These are phyloP conservation scores for Falco punctatus DNA, from an alignment of 2,113 vertebrate species.

Conservation along the genomic window DNA sequence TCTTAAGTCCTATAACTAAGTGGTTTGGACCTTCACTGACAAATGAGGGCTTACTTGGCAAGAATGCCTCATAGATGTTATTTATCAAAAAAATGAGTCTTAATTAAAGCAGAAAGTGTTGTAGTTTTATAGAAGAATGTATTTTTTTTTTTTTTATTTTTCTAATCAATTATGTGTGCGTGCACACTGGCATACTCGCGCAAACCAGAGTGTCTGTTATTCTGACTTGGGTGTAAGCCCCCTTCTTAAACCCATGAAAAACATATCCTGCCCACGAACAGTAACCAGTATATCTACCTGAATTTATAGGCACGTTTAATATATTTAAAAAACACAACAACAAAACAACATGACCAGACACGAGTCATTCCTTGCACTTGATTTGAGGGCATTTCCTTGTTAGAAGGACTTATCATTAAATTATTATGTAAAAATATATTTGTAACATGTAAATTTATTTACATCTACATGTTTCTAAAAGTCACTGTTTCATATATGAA, in stretches of 20 bases:
- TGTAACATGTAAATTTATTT: neutral
- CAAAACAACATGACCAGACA: neutral
- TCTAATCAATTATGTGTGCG: neutral
- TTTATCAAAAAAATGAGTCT: neutral
- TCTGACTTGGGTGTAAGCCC: neutral
- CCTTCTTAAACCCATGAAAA: neutral
- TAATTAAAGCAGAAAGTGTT: neutral
- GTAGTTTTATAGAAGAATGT: fast-evolving
- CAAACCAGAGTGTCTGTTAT: neutral
- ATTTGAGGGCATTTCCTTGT: neutral
- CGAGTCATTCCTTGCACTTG: neutral
- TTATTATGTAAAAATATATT: neutral
- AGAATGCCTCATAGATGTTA: neutral
- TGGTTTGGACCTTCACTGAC: neutral
- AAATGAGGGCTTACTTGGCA: neutral
- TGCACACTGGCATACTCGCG: neutral
- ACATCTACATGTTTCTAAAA: neutral
- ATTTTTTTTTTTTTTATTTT: neutral
- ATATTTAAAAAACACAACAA: neutral
- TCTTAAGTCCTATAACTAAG: neutral
- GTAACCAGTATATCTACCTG: neutral
- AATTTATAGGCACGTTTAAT: neutral
- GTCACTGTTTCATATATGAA: neutral
- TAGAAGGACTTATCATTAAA: neutral
- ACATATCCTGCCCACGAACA: fast-evolving